Conservation (phyloP, 1,140 invertebrate species). For the Neotoxoptera formosana region DNA sequence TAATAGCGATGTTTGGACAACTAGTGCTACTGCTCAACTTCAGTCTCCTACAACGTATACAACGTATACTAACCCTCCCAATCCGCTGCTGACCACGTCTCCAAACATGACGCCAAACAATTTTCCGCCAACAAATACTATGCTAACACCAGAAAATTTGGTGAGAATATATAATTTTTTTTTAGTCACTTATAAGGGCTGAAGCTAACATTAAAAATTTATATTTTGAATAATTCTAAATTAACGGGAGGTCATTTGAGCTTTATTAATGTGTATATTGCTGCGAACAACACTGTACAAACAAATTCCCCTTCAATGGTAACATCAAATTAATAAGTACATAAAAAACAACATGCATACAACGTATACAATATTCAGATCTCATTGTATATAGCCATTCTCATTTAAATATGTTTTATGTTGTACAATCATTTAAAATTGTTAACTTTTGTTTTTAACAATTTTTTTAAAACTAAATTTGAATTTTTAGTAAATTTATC, state of each 20-base stretch:
- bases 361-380: background rate
- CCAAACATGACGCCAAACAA: conserved; percentile 42
- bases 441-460: background rate
- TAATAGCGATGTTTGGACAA: conserved; percentile 52
- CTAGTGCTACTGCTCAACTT: conserved; percentile 55
- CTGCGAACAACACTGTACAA: background rate
- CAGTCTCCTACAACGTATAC: conserved; percentile 60
- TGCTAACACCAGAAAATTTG: conserved; percentile 47
- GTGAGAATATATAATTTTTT: background rate
- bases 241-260: background rate
- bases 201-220: background rate
- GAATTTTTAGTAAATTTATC: background rate
- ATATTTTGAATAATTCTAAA: background rate
- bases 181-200: background rate
- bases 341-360: background rate
- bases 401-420: background rate
- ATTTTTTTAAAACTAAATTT: background rate
- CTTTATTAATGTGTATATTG: conserved; percentile 11
- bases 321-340: background rate
- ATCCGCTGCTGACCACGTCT: conserved; percentile 58
- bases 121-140: conserved; percentile 44
- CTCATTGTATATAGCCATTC: background rate
- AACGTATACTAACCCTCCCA: conserved; percentile 60
- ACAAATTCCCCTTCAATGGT: conserved; percentile 14
- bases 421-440: background rate